Evolutionary conservation across 2,797 vertebrate genomes (phyloP).

Genomic region (Sebastes minor): DNA sequence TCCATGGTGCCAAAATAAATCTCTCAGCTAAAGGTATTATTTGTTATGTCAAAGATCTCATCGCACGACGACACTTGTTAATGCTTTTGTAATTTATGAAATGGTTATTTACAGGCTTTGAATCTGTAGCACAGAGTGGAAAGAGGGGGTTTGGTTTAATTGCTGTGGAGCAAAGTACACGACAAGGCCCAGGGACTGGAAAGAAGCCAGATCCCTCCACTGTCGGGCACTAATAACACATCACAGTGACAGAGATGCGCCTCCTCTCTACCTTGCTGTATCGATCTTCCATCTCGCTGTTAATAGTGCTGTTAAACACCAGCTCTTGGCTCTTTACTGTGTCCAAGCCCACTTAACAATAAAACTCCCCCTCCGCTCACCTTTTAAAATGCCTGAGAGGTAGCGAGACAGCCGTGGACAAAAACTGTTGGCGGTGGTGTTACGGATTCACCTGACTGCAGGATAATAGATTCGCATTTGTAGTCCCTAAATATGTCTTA

Average conservation of each 20-base stretch:
- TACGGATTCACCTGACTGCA: conserved; percentile 20
- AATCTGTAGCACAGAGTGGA: conserved; percentile 36
- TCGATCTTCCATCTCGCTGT: conserved; percentile 88
- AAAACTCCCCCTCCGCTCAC: conserved; percentile 76
- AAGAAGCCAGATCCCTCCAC: conserved; percentile 73
- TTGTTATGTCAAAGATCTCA: conserved; percentile 64
- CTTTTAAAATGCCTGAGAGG: conserved; percentile 62
- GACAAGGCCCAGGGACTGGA: conserved; percentile 73
- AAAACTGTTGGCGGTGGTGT: conserved; percentile 13
- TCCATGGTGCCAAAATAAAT: conserved; percentile 49
- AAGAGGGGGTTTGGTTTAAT: conserved; percentile 73
- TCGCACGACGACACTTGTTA: conserved; percentile 35
- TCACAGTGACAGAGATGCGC: conserved; percentile 84
- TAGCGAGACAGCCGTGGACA: conserved; percentile 33
- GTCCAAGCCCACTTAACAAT: conserved; percentile 88
- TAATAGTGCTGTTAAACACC: conserved; percentile 90
- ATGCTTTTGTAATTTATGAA: conserved; percentile 68
- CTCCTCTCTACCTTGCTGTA: conserved; percentile 83
- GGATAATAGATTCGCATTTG: conserved; percentile 26
- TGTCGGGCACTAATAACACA: conserved; percentile 86
- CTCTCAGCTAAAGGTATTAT: conserved; percentile 53
- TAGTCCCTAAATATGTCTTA: conserved; percentile 5
- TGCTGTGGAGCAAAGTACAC: conserved; percentile 73
- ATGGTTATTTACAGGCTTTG: conserved; percentile 66
- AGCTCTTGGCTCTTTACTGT: conserved; percentile 89